phyloP scores from a whole-genome alignment of 64 coral and sea anemone genomes.

The Actinia equina region DNA sequence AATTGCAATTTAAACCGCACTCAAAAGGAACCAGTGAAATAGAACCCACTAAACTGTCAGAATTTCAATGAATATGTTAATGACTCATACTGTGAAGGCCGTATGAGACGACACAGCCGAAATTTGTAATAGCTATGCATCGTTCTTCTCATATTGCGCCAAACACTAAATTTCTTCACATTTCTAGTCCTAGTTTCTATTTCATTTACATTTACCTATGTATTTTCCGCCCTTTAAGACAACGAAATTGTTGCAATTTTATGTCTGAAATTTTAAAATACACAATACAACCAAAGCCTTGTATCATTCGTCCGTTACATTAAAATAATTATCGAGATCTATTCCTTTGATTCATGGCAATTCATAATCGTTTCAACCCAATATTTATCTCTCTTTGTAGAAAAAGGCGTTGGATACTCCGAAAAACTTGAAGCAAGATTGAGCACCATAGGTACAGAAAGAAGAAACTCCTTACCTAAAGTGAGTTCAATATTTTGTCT shows the following conservation, averaged over 20 bases:
- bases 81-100: not conserved
- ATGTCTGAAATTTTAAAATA: not conserved
- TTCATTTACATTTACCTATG: not conserved
- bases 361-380: not conserved
- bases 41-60: slow-evolving; percentile 17
- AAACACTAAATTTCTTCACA: not conserved
- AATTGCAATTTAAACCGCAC: not conserved
- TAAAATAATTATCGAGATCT: not conserved
- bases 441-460: slow-evolving; percentile 16
- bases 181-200: not conserved
- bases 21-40: not conserved
- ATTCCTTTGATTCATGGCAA: slow-evolving; percentile 11
- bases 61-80: not conserved
- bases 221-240: not conserved
- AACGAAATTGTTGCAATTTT: not conserved
- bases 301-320: slow-evolving; percentile 16
- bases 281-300: not conserved
- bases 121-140: not conserved
- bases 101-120: not conserved
- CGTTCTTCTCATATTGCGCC: not conserved
- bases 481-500: slow-evolving; percentile 10
- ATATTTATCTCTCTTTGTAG: slow-evolving; percentile 17
- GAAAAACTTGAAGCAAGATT: slow-evolving; percentile 27
- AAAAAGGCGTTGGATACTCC: slow-evolving; percentile 21
- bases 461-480: slow-evolving; percentile 13